Base-by-base conservation (phyloP, 2,888 invertebrate species). In the Cecidostiba fungosa region DNA sequence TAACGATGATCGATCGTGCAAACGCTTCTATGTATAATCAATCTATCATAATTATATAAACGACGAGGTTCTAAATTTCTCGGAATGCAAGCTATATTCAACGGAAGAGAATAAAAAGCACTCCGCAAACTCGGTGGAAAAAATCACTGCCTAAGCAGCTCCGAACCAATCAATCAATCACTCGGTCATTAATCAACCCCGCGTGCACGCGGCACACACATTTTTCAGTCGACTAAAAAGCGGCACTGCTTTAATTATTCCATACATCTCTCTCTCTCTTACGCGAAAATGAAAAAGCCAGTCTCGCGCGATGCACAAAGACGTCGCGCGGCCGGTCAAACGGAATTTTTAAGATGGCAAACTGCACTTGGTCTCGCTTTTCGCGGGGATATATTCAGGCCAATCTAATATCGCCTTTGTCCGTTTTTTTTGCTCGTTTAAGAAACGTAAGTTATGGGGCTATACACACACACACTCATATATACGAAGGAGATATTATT, bases 261-360 rank as follows among this genome's bases (percentile, higher is more conserved):
- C 23, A 72, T 39, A 72, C 36, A 23, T 72, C 47, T 16, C 23
- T 19, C 10, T 50, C 32, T 14, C 14, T 54, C n/a, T 23, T 4
- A 3, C 19, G 66, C 16, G 39, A 26, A 77, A 66, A 29, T 47
- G 54, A 54, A 69, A 72, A 47, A 39, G 29, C 23, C 19, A n/a
- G 4, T 36, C 16, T 19, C 36, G 36, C 72, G 70, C 29, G 47
- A 32, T 12, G 59, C 59, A 43, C 47, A 77, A 70, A 70, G 82
- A 77, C 12, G 19, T 2, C 2, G 1, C 6, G 39, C 12, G 39
- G 39, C 62, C 50, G 26, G 66, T 74, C 74, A 79, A 79, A 84
- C 74, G 79, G 79, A 79, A 84, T 84, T 84, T 74, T 74, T 66
- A 79, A 84, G 69, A 74, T 19, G 23, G 50, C 50, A 19, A 19